Percentiles rank a stretch among this genome's conserved stretches.
phyloP scores from a whole-genome alignment of 2,113 vertebrate species.

The Ochotona princeps region DNA sequence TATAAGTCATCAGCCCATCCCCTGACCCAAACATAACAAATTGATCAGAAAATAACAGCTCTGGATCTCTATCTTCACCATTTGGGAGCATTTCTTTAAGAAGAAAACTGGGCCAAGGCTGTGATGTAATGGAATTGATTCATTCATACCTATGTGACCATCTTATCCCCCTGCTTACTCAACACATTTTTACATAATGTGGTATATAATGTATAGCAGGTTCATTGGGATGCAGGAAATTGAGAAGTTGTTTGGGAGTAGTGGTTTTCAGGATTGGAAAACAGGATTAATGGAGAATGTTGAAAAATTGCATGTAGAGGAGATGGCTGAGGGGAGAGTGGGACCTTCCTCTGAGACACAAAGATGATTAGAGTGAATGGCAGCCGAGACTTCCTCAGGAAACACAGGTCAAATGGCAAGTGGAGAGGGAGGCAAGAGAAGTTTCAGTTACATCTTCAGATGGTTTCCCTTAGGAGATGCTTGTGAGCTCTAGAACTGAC shows the following conservation, averaged over 20 bases:
- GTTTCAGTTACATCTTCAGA: constrained; percentile 23
- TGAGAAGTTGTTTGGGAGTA: neutral
- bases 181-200: neutral
- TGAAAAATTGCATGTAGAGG: constrained; percentile 12
- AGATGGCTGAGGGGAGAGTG: neutral
- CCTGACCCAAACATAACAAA: neutral
- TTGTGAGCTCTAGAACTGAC: neutral
- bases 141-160: neutral
- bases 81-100: neutral
- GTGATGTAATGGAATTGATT: neutral
- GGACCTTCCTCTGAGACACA: neutral
- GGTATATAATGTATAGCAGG: no score
- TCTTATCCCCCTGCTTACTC: neutral
- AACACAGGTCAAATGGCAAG: neutral
- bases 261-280: constrained; percentile 6
- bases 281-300: neutral
- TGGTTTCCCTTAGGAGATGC: neutral
- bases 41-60: neutral
- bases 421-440: neutral
- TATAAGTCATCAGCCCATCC: neutral
- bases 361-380: constrained; percentile 30
- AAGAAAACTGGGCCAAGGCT: neutral
- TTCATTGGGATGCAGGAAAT: neutral
- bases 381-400: neutral
- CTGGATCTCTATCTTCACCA: neutral